A percentile compares a stretch with the other conserved stretches of the same genome.
Evolutionary conservation across 2,113 vertebrate genomes (phyloP).

Genomic region (Xiphophorus hellerii): DNA sequence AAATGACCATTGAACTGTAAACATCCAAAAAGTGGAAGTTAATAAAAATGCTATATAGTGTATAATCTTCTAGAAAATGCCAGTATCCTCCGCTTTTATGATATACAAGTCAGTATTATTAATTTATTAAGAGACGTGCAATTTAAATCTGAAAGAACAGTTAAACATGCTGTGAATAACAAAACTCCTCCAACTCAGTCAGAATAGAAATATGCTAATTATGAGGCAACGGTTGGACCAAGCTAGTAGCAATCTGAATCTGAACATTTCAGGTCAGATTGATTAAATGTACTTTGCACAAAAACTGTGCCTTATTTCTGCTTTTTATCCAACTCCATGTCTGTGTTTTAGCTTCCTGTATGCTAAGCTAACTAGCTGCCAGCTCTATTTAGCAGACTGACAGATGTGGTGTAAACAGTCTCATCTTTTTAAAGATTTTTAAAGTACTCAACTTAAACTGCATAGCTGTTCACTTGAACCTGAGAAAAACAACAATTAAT

Average conservation of each 20-base stretch:
- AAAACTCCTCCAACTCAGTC: background rate
- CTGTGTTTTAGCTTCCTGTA: too few relatives aligned
- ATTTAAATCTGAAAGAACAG: background rate
- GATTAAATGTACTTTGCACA: background rate
- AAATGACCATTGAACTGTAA: conserved; percentile 26
- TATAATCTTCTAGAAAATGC: too few relatives aligned
- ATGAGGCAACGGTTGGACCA: background rate
- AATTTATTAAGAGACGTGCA: background rate
- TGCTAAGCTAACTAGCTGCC: background rate
- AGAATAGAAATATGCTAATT: background rate
- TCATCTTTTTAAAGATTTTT: background rate
- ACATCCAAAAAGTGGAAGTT: conserved; percentile 15
- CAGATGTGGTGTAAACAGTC: background rate
- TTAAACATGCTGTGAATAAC: background rate
- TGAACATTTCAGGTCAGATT: background rate
- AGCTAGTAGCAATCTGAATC: background rate
- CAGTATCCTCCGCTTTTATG: background rate
- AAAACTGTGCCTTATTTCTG: background rate
- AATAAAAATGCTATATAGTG: background rate
- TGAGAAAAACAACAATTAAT: conserved; percentile 11
- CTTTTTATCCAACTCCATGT: background rate
- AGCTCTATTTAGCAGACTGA: background rate
- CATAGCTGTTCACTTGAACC: conserved; percentile 7
- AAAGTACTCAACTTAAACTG: background rate
- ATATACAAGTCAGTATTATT: background rate